Evolutionary conservation across 2,113 vertebrate species (phyloP).

Genomic region (Ornithorhynchus anatinus): DNA sequence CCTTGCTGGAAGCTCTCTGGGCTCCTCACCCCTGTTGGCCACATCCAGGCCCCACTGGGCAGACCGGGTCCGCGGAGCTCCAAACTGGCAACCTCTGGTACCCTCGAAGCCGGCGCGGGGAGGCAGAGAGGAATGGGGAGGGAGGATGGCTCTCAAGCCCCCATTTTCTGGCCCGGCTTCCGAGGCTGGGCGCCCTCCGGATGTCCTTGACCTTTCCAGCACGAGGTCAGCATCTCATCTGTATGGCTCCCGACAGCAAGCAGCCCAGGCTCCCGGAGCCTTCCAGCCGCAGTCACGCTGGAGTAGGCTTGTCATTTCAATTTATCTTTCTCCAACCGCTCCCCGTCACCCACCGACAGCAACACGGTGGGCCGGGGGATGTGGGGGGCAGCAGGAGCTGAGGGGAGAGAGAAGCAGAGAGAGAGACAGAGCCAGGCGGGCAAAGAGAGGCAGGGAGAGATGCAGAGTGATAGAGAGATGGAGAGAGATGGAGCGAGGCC

Average conservation of each 20-base stretch:
- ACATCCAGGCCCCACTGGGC: too few relatives aligned
- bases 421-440: not conserved
- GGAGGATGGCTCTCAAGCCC: not conserved
- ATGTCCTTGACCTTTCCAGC: slow-evolving; percentile 50
- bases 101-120: too few relatives aligned
- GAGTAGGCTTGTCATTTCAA: slow-evolving; percentile 60
- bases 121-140: too few relatives aligned
- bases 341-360: slow-evolving; percentile 48
- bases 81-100: too few relatives aligned
- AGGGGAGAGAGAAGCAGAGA: not conserved
- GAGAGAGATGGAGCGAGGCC: not conserved
- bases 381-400: not conserved
- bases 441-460: slow-evolving; percentile 12
- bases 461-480: not conserved
- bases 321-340: slow-evolving; percentile 64
- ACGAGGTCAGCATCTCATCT: slow-evolving; percentile 57
- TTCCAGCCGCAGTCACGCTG: slow-evolving; percentile 64
- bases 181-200: slow-evolving; percentile 37
- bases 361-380: not conserved
- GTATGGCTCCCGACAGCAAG: slow-evolving; percentile 35
- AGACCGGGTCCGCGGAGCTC: too few relatives aligned
- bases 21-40: too few relatives aligned
- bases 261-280: slow-evolving; percentile 57
- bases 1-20: too few relatives aligned
- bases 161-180: not conserved